phyloP scores from a whole-genome alignment of 2,888 invertebrate genomes.

The Mesorhabditis belari region DNA sequence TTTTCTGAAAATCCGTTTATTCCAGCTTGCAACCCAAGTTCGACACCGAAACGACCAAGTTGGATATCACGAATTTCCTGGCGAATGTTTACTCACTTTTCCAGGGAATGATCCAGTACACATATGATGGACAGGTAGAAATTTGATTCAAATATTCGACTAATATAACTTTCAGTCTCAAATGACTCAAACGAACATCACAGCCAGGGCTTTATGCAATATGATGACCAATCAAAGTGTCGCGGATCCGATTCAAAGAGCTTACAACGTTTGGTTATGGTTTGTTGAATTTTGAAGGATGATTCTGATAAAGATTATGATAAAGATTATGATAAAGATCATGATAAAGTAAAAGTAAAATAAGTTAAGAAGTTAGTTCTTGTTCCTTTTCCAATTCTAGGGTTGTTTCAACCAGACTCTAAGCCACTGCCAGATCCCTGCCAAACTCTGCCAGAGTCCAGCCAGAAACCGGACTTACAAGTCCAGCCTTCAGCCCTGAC shows the following conservation, averaged over 20 bases:
- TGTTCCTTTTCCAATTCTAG: too few species aligned
- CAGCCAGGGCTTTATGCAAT: slow-evolving; percentile 24
- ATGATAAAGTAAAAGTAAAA: not conserved
- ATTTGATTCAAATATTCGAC: not conserved
- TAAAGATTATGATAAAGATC: too few species aligned
- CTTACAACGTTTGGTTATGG: slow-evolving; percentile 16
- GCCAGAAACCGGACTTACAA: too few species aligned
- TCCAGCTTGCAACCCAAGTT: slow-evolving; percentile 32
- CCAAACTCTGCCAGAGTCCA: too few species aligned
- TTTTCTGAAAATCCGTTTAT: not conserved
- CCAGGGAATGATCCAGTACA: slow-evolving; percentile 49
- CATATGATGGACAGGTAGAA: slow-evolving; percentile 41
- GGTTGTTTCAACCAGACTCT: too few species aligned
- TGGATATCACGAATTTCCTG: slow-evolving; percentile 40
- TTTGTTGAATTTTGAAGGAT: slow-evolving; percentile 2
- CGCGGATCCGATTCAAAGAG: slow-evolving; percentile 9
- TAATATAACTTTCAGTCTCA: slow-evolving; percentile 19
- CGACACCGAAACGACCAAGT: slow-evolving; percentile 21
- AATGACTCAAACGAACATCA: slow-evolving; percentile 20
- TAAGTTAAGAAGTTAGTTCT: too few species aligned
- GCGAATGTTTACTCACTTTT: slow-evolving; percentile 34
- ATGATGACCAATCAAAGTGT: slow-evolving; percentile 21
- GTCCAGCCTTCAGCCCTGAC: too few species aligned
- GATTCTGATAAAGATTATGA: too few species aligned
- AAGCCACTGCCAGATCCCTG: too few species aligned